Evolutionary conservation across 2,113 vertebrate genomes (phyloP).

Genomic region (Eurystomus gularis): DNA sequence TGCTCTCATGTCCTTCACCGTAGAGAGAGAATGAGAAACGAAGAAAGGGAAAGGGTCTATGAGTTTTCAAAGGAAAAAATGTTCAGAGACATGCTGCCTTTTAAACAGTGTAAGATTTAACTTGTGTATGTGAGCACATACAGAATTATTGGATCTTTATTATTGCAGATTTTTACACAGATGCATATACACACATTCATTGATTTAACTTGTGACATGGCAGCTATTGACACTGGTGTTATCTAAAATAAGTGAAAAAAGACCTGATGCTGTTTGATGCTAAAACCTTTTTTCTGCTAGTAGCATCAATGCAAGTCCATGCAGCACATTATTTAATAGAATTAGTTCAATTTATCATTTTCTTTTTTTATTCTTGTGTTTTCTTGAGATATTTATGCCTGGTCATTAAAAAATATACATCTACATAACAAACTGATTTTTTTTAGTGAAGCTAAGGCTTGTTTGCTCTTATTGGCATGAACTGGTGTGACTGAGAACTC

Average conservation of each 20-base stretch:
- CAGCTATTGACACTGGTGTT: background rate
- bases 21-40: background rate
- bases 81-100: background rate
- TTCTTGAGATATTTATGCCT: background rate
- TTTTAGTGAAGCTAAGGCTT: background rate
- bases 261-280: background rate
- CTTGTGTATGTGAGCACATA: background rate
- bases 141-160: background rate
- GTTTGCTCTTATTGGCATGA: background rate
- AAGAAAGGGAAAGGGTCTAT: background rate
- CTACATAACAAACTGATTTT: background rate
- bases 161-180: background rate
- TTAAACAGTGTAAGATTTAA: background rate
- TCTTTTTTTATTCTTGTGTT: background rate
- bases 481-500: background rate
- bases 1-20: constrained; percentile 5
- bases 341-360: background rate
- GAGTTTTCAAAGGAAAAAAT: constrained; percentile 1
- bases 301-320: background rate
- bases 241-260: constrained; percentile 7
- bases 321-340: background rate
- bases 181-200: background rate
- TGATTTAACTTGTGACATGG: background rate
- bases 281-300: background rate
- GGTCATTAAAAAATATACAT: background rate